These are phyloP conservation scores for Diadema setosum DNA, from an alignment of 35 echinoderm and acorn worm genomes.

Conservation along the genomic window DNA sequence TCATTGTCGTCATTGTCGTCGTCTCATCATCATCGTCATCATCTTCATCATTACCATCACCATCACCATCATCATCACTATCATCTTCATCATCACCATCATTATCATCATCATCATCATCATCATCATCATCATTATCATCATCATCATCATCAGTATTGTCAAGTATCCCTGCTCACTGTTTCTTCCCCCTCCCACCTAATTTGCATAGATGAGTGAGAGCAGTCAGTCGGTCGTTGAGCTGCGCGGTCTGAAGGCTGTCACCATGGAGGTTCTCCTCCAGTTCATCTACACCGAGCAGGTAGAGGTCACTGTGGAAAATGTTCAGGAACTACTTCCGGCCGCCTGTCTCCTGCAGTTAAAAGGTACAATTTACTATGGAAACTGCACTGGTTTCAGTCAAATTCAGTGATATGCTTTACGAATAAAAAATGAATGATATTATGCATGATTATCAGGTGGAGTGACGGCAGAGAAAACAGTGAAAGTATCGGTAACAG, in stretches of 20 bases:
- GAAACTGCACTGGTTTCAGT: too few relatives aligned
- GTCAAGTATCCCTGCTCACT: neutral
- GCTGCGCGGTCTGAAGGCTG: constrained; percentile 51
- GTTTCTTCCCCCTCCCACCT: neutral
- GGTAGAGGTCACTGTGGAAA: constrained; percentile 63
- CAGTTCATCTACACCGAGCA: constrained; percentile 62
- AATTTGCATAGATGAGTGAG: constrained; percentile 55
- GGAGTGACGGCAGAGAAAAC: too few relatives aligned
- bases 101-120: neutral
- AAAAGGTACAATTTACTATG: too few relatives aligned
- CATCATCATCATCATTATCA: neutral
- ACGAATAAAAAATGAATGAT: too few relatives aligned
- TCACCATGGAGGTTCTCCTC: constrained; percentile 46
- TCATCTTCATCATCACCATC: neutral
- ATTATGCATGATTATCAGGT: too few relatives aligned
- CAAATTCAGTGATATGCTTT: too few relatives aligned
- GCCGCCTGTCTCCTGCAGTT: constrained; percentile 63
- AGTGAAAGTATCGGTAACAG: too few relatives aligned
- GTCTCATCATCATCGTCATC: neutral
- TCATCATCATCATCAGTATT: neutral
- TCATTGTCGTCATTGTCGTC: too few relatives aligned
- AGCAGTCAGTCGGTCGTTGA: constrained; percentile 33
- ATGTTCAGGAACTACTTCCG: constrained; percentile 64
- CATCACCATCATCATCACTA: neutral
- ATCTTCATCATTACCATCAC: neutral